Conservation (phyloP, 2,888 invertebrate species). For the Drosophila fulvimacula region DNA sequence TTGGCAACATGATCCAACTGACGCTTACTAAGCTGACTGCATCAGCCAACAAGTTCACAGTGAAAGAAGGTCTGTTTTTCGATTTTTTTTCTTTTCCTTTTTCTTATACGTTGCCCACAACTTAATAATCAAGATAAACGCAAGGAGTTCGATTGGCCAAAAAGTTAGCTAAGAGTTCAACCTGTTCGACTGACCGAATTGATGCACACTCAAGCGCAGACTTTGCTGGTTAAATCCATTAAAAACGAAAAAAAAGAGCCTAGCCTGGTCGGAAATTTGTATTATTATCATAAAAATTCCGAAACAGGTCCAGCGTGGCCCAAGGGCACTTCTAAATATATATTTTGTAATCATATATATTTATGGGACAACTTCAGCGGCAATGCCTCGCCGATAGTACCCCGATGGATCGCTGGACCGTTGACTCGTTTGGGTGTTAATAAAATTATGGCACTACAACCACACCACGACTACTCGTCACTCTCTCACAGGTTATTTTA, state of each 20-base stretch:
- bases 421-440: constrained; percentile 66
- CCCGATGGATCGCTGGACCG: constrained; percentile 43
- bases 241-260: constrained; percentile 35
- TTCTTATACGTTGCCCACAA: constrained; percentile 41
- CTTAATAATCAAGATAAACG: constrained; percentile 76
- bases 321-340: constrained; percentile 63
- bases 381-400: constrained; percentile 24
- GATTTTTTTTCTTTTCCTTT: constrained; percentile 22
- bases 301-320: constrained; percentile 58
- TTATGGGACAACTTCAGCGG: constrained; percentile 66
- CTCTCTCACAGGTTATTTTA: constrained; percentile 23
- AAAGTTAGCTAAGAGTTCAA: constrained; percentile 57
- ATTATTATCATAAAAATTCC: constrained; percentile 73
- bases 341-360: constrained; percentile 77
- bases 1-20: constrained; percentile 41
- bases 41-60: constrained; percentile 32
- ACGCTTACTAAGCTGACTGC: constrained; percentile 18
- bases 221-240: constrained; percentile 29
- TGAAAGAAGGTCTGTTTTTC: constrained; percentile 42
- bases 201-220: constrained; percentile 57
- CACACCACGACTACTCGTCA: constrained; percentile 36
- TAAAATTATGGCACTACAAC: constrained; percentile 64
- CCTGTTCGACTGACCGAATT: constrained; percentile 77
- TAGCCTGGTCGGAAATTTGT: constrained; percentile 60
- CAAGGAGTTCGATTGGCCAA: constrained; percentile 52